These are phyloP conservation scores for Labeo catla DNA, from an alignment of 2,113 vertebrate species.

Conservation along the genomic window DNA sequence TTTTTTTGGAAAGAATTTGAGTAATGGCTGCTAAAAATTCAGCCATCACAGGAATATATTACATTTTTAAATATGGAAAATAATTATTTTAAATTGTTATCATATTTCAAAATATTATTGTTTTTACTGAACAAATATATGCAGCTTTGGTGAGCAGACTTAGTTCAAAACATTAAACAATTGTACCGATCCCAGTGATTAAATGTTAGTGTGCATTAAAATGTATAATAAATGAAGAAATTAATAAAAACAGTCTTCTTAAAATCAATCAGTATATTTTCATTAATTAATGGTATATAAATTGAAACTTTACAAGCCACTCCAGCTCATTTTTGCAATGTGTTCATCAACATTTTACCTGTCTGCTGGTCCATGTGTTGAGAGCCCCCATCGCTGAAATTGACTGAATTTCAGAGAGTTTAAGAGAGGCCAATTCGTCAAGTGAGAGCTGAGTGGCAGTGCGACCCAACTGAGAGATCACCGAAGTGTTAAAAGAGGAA, in stretches of 20 bases:
- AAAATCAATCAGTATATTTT: background rate
- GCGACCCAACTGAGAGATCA: slow-evolving; percentile 75
- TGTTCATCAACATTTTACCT: slow-evolving; percentile 64
- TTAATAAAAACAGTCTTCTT: too few relatives aligned
- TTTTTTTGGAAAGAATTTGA: background rate
- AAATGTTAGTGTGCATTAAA: too few relatives aligned
- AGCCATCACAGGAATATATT: background rate
- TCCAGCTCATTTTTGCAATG: slow-evolving; percentile 13
- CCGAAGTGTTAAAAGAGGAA: slow-evolving; percentile 67
- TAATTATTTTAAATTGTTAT: background rate
- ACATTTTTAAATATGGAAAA: background rate
- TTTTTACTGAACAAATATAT: background rate
- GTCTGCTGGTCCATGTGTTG: slow-evolving; percentile 68
- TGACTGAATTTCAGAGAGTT: slow-evolving; percentile 66
- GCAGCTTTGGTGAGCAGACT: background rate
- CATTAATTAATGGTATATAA: background rate
- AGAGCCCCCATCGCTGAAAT: slow-evolving; percentile 72
- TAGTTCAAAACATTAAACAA: too few relatives aligned
- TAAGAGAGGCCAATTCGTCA: slow-evolving; percentile 71
- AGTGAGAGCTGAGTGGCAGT: slow-evolving; percentile 65
- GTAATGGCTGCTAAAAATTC: background rate
- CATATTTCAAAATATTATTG: background rate
- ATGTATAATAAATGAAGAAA: too few relatives aligned
- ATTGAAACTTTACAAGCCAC: background rate
- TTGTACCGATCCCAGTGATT: too few relatives aligned